Evolutionary conservation across 2,797 vertebrate genomes (phyloP), one percentile per base, ranked within the genome.

Genomic region (Lepilemur septentrionalis): DNA sequence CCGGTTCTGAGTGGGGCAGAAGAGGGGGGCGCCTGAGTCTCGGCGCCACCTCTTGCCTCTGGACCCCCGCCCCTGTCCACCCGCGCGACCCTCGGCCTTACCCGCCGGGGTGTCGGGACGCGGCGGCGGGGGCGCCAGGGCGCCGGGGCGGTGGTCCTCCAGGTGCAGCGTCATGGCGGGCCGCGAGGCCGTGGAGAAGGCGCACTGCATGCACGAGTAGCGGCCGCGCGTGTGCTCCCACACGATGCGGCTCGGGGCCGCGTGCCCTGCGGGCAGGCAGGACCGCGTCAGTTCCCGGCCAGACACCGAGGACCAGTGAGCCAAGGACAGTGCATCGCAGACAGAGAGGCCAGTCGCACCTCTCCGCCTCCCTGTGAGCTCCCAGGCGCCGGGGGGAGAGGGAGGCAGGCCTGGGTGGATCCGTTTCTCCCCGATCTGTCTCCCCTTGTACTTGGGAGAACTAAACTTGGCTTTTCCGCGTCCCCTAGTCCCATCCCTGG

Each of bases 161-260:
- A 99, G 99, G 98, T 99, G 99, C 57, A 99, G 98, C 0, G 99
- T 99, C 99, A 99, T 99, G 93, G 99, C 99, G 30, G 99, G 98
- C 72, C 99, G 99, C 38, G 99, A 99, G 82, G 98, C 98, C 2
- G 98, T 98, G 10, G 97, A 98, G 97, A 99, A 98, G 90, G 99
- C 98, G 93, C 99, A 99, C 98, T 99, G 99, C 94, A 99, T 98
- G 97, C 99, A 99, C 15, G 98, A 99, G 98, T 99, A 99, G 97
- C 99, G 99, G 73, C 99, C 99, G 88, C 99, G 99, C 7, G 99
- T 99, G 98, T 99, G 99, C 98, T 99, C 99, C 99, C 99, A 99
- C 22, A 99, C 98, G 43, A 99, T 99, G 73, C 99, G 99, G 96
- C 99, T 99, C 98, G 97, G 99, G 98, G 98, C 98, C 78, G 98